Percentiles rank a stretch among this genome's conserved stretches.
Evolutionary conservation across 2,113 vertebrate species (phyloP).

Genomic region (Hypanus sabinus): DNA sequence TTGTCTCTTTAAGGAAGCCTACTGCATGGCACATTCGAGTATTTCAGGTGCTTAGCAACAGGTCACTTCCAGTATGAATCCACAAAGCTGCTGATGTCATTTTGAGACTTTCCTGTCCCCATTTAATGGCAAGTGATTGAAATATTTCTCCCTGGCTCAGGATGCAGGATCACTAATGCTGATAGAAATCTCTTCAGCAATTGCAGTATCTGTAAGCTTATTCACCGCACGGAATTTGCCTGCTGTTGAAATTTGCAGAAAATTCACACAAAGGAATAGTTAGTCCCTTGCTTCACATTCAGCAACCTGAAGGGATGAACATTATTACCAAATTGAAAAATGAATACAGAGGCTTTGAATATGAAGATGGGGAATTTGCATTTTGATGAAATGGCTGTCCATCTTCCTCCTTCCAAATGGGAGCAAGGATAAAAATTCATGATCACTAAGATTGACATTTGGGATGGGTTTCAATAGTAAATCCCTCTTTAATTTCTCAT

Average conservation of each 20-base stretch:
- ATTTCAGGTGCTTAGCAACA: not conserved
- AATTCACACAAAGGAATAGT: not conserved
- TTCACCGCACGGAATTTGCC: not conserved
- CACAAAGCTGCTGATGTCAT: not conserved
- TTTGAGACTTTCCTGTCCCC: not conserved
- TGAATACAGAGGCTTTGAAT: not conserved
- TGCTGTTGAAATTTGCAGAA: not conserved
- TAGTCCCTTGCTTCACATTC: not conserved
- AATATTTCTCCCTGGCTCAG: not conserved
- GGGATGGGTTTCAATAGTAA: too few species aligned
- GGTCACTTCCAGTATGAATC: not conserved
- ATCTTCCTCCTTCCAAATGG: too few species aligned
- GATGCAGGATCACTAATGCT: not conserved
- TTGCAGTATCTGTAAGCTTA: not conserved
- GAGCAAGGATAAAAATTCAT: too few species aligned
- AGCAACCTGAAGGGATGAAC: not conserved
- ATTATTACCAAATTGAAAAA: not conserved
- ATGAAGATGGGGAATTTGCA: not conserved
- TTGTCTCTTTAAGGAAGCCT: not conserved
- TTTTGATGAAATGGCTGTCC: not conserved
- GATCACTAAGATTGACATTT: too few species aligned
- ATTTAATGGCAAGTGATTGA: not conserved
- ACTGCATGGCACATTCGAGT: not conserved
- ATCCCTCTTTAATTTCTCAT: too few species aligned
- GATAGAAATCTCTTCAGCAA: not conserved